Conservation (phyloP, 2,797 vertebrate genomes). For the Ctenosaura bakeri region DNA sequence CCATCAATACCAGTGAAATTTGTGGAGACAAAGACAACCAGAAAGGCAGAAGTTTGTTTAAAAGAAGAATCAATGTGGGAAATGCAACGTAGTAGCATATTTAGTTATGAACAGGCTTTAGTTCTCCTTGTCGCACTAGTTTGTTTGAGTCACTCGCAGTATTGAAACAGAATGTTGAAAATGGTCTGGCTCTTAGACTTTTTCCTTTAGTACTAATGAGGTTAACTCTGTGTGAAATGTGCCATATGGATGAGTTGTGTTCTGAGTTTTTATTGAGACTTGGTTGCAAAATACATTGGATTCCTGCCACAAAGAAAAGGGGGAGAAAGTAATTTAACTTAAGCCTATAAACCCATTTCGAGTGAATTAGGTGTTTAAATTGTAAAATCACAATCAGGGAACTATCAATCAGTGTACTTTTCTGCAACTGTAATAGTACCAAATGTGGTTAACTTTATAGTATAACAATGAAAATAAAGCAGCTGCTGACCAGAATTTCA, state of each 20-base stretch:
- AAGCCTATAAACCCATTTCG: slow-evolving; percentile 58
- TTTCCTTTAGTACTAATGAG: slow-evolving; percentile 66
- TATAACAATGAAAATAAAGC: slow-evolving; percentile 45
- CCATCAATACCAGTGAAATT: slow-evolving; percentile 38
- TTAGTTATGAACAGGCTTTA: slow-evolving; percentile 39
- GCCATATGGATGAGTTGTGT: slow-evolving; percentile 54
- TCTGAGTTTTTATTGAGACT: slow-evolving; percentile 68
- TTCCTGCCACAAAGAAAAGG: slow-evolving; percentile 51
- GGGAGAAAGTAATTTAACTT: slow-evolving; percentile 63
- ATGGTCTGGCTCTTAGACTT: slow-evolving; percentile 47
- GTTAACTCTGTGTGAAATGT: slow-evolving; percentile 68
- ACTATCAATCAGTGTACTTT: slow-evolving; percentile 61
- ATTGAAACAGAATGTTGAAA: slow-evolving; percentile 54
- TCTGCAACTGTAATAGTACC: slow-evolving; percentile 45
- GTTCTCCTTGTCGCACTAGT: slow-evolving; percentile 48
- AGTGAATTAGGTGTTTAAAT: slow-evolving; percentile 66
- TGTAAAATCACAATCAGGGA: slow-evolving; percentile 65
- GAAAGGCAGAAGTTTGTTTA: slow-evolving; percentile 43
- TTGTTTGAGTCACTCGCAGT: slow-evolving; percentile 51
- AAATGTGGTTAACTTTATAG: slow-evolving; percentile 49
- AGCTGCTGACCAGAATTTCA: slow-evolving; percentile 49
- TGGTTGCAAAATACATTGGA: slow-evolving; percentile 69
- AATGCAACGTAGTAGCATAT: slow-evolving; percentile 34
- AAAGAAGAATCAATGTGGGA: slow-evolving; percentile 37
- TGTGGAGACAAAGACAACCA: slow-evolving; percentile 40